Evolutionary conservation across 35 echinoderm and acorn worm species (phyloP), one percentile per base, ranked within the genome.

Genomic region (Heliocidaris erythrogramma): DNA sequence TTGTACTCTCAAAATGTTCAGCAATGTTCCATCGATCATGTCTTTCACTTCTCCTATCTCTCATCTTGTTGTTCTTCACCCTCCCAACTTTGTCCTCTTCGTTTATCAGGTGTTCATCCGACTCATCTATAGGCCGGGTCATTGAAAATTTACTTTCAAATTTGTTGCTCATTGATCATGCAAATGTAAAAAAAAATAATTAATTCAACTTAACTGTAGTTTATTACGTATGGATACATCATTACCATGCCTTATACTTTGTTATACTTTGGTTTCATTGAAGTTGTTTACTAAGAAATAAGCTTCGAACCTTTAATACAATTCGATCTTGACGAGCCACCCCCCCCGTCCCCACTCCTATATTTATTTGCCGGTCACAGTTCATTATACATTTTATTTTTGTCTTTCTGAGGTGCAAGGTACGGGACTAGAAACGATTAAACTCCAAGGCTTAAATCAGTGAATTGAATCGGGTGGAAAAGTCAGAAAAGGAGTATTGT

Each of bases 401-500:
- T 21, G 18, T 78, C 21, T 78, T 18, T 21, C 2, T 18, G 18
- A 78, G 21, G 65, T 78, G 21, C 65, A 78, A 78, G n/a, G 65
- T 24, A 78, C 65, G 65, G 65, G 27, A 7, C 65, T 78, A 78
- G 27, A 78, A n/a, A n/a, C 65, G 65, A 78, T 78, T 78, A 78
- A 78, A 78, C 65, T 78, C 65, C 65, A 78, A 78, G 65, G 65
- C 65, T 78, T 24, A n/a, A 78, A 78, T 78, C 65, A 78, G 65
- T 78, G 65, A 78, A 18, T 78, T 78, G 65, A 78, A 78, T 3
- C 65, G 65, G 27, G 27, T 78, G 8, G 8, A 78, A 78, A 24
- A 78, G 65, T 27, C 65, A 78, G 65, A 27, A 78, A 27, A 78
- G n/a, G 27, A 78, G 65, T 78, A 78, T 78, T 78, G 65, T 78